A percentile compares a stretch with the other conserved stretches of the same genome.
phyloP scores from a whole-genome alignment of 2,797 vertebrate genomes.

The Bradypodion pumilum region DNA sequence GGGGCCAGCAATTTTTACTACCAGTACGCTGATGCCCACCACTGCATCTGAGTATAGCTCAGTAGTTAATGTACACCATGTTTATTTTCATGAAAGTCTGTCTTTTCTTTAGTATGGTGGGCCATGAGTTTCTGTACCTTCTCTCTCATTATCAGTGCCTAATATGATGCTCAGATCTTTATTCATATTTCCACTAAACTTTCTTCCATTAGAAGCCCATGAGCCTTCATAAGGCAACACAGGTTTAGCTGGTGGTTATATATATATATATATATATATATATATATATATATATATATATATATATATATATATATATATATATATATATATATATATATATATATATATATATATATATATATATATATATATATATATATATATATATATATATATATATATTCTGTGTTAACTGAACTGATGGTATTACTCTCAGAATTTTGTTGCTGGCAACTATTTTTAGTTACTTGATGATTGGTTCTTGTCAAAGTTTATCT shows the following conservation, averaged over 20 bases:
- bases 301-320: too few relatives aligned
- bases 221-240: neutral
- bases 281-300: too few relatives aligned
- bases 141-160: neutral
- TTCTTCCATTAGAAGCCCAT: neutral
- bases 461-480: neutral
- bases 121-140: neutral
- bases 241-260: too few relatives aligned
- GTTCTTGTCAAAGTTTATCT: constrained; percentile 5
- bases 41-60: too few relatives aligned
- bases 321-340: too few relatives aligned
- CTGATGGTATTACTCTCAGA: neutral
- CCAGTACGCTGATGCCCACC: too few relatives aligned
- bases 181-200: neutral
- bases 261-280: too few relatives aligned
- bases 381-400: too few relatives aligned
- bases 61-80: accelerated
- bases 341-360: too few relatives aligned
- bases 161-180: neutral
- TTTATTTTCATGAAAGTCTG: neutral
- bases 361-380: too few relatives aligned
- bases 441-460: constrained; percentile 2
- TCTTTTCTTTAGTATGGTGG: neutral
- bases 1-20: too few relatives aligned
- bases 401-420: too few relatives aligned